Conservation (phyloP, 2,888 invertebrate species). For the Phrixothrix hirtus region DNA sequence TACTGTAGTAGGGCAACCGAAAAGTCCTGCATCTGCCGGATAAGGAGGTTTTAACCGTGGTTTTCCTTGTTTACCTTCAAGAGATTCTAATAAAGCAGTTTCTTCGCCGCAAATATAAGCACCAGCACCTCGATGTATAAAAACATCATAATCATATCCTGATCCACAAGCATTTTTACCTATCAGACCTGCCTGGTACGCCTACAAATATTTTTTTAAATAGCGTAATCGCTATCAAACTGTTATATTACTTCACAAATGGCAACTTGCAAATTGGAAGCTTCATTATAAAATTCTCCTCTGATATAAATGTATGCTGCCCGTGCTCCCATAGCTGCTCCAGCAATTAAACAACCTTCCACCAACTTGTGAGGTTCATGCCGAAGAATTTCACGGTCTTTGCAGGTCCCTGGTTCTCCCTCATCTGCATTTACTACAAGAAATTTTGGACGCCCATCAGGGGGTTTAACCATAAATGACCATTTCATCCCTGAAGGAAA, state of each 20-base stretch:
- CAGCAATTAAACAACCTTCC: constrained; percentile 96
- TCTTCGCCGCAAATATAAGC: constrained; percentile 99
- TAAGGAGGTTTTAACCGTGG: constrained; percentile 99
- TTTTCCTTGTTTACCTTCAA: constrained; percentile 98
- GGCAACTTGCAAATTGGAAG: constrained; percentile 96
- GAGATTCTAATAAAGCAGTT: constrained; percentile 96
- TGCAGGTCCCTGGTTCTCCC: constrained; percentile 99
- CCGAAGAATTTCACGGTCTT: constrained; percentile 97
- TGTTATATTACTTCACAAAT: constrained; percentile 83
- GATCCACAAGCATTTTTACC: constrained; percentile 96
- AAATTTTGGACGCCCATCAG: constrained; percentile 95
- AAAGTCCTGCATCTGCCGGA: constrained; percentile 97
- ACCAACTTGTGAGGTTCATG: constrained; percentile 98
- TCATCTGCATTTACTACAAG: constrained; percentile 99
- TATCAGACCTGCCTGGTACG: constrained; percentile 92
- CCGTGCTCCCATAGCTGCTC: constrained; percentile 92
- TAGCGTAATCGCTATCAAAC: neutral
- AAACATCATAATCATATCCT: constrained; percentile 97
- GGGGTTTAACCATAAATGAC: constrained; percentile 99
- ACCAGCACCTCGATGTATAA: constrained; percentile 96
- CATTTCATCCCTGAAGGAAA: constrained; percentile 99
- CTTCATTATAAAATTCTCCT: constrained; percentile 99
- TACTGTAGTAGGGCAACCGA: constrained; percentile 98
- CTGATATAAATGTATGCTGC: constrained; percentile 99
- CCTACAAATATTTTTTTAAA: constrained; percentile 64